These are phyloP conservation scores for Accipiter virgatus DNA, from an alignment of 2,113 vertebrate genomes.

Conservation along the genomic window DNA sequence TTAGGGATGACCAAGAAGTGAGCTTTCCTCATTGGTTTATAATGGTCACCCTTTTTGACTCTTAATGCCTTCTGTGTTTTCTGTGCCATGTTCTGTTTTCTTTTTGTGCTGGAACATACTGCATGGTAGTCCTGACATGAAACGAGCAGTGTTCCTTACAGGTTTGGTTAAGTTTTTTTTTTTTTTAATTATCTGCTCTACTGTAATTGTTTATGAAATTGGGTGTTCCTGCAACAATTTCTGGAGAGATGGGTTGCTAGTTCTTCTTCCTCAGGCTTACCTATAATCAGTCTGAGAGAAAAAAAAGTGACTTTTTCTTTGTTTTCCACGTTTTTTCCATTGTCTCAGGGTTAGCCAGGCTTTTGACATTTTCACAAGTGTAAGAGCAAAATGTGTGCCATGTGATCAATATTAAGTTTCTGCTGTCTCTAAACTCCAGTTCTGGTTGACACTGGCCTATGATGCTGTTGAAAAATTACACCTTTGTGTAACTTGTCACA, in stretches of 20 bases:
- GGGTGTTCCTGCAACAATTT: background rate
- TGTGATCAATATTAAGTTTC: background rate
- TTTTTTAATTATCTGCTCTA: background rate
- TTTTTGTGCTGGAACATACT: background rate
- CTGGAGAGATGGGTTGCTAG: background rate
- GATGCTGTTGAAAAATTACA: background rate
- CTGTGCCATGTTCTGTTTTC: background rate
- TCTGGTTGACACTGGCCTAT: background rate
- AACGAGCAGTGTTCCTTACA: background rate
- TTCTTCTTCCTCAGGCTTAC: background rate
- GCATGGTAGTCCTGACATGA: background rate
- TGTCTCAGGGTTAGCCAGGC: background rate
- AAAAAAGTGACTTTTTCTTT: background rate
- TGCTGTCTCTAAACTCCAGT: background rate
- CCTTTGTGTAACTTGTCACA: background rate
- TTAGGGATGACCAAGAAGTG: background rate
- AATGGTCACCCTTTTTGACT: background rate
- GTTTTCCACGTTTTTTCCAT: background rate
- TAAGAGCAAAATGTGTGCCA: background rate
- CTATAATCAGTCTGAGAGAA: background rate
- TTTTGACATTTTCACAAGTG: background rate
- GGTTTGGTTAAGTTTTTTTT: background rate
- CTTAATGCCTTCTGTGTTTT: background rate
- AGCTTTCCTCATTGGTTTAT: background rate
- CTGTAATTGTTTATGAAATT: background rate